These are phyloP conservation scores for Dissostichus mawsoni DNA, from an alignment of 2,113 vertebrate genomes.

Conservation along the genomic window DNA sequence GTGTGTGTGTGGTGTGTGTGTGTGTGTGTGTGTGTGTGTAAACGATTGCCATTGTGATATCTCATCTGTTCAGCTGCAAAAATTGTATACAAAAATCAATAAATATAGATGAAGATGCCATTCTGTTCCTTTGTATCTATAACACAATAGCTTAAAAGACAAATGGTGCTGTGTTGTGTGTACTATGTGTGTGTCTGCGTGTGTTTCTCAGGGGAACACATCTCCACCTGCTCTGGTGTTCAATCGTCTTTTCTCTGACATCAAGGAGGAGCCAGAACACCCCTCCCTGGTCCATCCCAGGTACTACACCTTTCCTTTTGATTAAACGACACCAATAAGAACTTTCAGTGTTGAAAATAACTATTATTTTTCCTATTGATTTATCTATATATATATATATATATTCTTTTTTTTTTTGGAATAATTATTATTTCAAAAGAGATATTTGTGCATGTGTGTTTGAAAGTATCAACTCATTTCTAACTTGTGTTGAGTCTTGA, in stretches of 20 bases:
- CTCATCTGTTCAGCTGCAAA: constrained; percentile 34
- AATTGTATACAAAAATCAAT: constrained; percentile 34
- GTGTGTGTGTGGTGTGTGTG: background rate
- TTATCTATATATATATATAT: background rate
- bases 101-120: constrained; percentile 21
- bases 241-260: constrained; percentile 91
- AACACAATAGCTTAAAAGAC: background rate
- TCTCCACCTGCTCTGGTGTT: constrained; percentile 86
- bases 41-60: constrained; percentile 30
- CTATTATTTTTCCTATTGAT: background rate
- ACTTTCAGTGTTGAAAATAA: background rate
- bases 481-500: too few relatives aligned
- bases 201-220: constrained; percentile 84
- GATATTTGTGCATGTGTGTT: too few relatives aligned
- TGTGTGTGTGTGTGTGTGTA: constrained; percentile 17
- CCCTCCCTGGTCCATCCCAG: constrained; percentile 93
- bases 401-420: too few relatives aligned
- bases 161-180: constrained; percentile 1
- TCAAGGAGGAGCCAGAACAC: constrained; percentile 95
- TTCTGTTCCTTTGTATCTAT: background rate
- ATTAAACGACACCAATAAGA: background rate
- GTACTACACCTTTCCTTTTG: constrained; percentile 78
- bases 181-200: constrained; percentile 19
- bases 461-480: too few relatives aligned
- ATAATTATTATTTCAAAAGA: too few relatives aligned